A percentile compares a stretch with the other conserved stretches of the same genome.
Evolutionary conservation across 2,113 vertebrate genomes (phyloP).

Genomic region (Mustelus asterias): DNA sequence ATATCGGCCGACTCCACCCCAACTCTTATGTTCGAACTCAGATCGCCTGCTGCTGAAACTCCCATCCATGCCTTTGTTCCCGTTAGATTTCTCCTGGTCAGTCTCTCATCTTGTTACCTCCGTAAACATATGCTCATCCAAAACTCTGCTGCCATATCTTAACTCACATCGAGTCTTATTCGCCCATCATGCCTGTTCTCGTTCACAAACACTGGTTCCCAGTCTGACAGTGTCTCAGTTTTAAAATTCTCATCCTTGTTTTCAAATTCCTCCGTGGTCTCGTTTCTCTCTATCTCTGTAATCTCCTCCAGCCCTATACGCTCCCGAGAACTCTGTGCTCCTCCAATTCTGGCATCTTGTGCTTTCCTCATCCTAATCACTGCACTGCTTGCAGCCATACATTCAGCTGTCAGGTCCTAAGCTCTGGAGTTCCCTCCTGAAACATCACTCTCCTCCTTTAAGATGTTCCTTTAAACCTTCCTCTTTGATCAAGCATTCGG

Average conservation of each 20-base stretch:
- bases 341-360: neutral
- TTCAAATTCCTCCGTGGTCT: neutral
- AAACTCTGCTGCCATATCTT: neutral
- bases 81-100: neutral
- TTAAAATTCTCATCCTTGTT: neutral
- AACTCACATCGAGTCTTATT: neutral
- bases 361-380: neutral
- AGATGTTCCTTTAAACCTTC: neutral
- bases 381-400: neutral
- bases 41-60: neutral
- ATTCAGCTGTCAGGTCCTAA: neutral
- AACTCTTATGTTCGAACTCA: too few relatives aligned
- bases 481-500: neutral
- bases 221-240: neutral
- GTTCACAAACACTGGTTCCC: too few relatives aligned
- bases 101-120: neutral
- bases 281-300: neutral
- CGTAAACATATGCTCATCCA: neutral
- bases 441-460: neutral
- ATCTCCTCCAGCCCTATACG: neutral
- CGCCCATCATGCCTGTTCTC: neutral
- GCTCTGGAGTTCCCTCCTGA: neutral
- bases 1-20: neutral
- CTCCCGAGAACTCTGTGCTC: neutral
- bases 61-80: neutral